A percentile compares a stretch with the other conserved stretches of the same genome.
These are phyloP conservation scores for Acrossocheilus fasciatus DNA, from an alignment of 2,797 vertebrate species.

Conservation along the genomic window DNA sequence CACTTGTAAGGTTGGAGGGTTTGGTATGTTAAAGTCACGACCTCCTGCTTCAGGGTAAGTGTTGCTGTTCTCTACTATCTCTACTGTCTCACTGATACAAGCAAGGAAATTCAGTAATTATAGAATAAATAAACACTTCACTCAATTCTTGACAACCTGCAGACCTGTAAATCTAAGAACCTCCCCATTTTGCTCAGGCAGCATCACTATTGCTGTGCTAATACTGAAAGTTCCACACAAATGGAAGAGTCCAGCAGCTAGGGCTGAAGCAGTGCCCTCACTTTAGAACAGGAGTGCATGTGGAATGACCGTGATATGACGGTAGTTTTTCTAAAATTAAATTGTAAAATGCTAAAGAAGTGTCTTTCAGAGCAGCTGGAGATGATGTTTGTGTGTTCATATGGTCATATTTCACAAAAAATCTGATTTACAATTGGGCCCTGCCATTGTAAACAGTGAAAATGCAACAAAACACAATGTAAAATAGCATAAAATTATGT, in stretches of 20 bases:
- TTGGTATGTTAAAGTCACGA: slow-evolving; percentile 87
- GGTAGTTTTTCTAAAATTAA: no score
- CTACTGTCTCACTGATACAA: slow-evolving; percentile 87
- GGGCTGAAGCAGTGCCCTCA: slow-evolving; percentile 51
- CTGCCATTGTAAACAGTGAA: no score
- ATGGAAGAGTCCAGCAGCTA: slow-evolving; percentile 47
- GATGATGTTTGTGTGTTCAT: no score
- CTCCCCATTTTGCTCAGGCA: slow-evolving; percentile 24
- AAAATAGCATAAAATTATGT: no score
- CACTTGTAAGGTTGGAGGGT: slow-evolving; percentile 82
- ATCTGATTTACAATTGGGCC: no score
- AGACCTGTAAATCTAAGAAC: slow-evolving; percentile 51
- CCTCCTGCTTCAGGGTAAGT: slow-evolving; percentile 85
- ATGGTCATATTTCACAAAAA: no score
- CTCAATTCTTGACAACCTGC: neutral
- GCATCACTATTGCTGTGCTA: slow-evolving; percentile 35
- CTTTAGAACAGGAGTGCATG: slow-evolving; percentile 54
- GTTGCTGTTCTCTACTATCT: slow-evolving; percentile 85
- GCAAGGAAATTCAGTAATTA: slow-evolving; percentile 71
- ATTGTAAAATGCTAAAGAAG: no score
- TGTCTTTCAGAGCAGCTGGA: no score
- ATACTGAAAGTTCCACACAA: slow-evolving; percentile 43
- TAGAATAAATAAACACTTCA: slow-evolving; percentile 41
- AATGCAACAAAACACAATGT: no score
- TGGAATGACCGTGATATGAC: slow-evolving; percentile 20